These are phyloP conservation scores for Molothrus ater DNA, from an alignment of 2,797 vertebrate species.

Conservation along the genomic window DNA sequence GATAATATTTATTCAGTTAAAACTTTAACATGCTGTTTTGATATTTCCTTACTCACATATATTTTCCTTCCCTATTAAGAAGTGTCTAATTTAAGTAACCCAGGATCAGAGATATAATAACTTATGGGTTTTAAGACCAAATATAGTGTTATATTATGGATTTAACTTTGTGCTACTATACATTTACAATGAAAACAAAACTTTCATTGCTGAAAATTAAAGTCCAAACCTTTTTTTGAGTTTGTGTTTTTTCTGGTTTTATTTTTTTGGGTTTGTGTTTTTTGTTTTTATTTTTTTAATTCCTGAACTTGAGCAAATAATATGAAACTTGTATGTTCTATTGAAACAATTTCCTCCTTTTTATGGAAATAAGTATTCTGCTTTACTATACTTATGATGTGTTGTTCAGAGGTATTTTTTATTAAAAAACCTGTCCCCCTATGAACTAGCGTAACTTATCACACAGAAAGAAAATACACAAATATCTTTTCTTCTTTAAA, in stretches of 20 bases:
- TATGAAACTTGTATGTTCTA: neutral
- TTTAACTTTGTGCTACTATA: neutral
- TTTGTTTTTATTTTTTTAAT: neutral
- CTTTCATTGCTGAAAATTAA: neutral
- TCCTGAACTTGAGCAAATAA: neutral
- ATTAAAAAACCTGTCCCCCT: neutral
- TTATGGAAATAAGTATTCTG: neutral
- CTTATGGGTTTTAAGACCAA: neutral
- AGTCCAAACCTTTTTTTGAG: neutral
- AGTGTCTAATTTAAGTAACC: neutral
- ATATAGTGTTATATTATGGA: neutral
- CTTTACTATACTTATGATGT: neutral
- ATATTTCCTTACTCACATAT: neutral
- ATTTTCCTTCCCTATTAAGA: neutral
- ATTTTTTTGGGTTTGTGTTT: neutral
- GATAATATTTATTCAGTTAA: neutral
- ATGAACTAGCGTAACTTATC: neutral
- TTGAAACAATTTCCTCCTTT: neutral
- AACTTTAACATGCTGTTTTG: accelerated
- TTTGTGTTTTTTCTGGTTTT: too few relatives aligned
- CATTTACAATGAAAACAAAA: neutral
- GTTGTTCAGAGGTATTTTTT: neutral
- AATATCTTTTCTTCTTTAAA: neutral
- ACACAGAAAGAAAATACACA: neutral
- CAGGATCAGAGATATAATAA: neutral